Conservation (phyloP, 1,140 invertebrate species). For the Lethrus apterus region DNA sequence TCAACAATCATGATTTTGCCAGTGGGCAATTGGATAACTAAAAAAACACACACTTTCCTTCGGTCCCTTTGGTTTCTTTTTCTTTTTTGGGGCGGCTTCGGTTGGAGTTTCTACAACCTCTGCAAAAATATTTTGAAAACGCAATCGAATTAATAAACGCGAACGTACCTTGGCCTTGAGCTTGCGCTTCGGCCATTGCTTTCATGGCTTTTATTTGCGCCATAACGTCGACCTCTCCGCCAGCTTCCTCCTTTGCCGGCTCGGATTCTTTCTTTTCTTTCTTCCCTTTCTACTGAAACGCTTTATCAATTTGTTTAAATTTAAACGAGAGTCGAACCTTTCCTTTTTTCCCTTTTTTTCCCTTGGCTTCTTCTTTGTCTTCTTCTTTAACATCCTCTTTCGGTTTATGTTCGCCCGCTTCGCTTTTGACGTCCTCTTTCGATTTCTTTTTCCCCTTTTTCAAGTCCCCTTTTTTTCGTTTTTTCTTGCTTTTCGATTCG, state of each 20-base stretch:
- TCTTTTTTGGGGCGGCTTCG: too few relatives aligned
- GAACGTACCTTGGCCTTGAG: background rate
- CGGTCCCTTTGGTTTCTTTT: too few relatives aligned
- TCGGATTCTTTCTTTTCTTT: background rate
- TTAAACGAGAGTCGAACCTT: background rate
- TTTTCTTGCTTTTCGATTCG: background rate
- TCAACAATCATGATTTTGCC: too few relatives aligned
- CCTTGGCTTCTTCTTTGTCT: background rate
- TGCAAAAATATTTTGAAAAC: too few relatives aligned
- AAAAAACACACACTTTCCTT: too few relatives aligned
- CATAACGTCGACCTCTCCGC: conserved; percentile 1
- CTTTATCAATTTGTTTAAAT: background rate
- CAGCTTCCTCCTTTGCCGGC: background rate
- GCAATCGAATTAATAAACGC: too few relatives aligned
- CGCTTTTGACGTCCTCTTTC: background rate
- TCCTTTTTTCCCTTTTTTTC: background rate
- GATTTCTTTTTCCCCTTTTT: background rate
- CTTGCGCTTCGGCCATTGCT: background rate
- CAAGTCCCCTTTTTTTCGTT: background rate
- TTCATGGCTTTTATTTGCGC: conserved; percentile 2
- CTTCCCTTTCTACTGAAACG: conserved; percentile 1
- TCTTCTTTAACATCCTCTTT: background rate
- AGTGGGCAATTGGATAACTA: too few relatives aligned
- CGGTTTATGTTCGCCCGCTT: background rate
- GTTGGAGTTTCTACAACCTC: too few relatives aligned